These are phyloP conservation scores for Pica pica DNA, from an alignment of 2,113 vertebrate species.

Conservation along the genomic window DNA sequence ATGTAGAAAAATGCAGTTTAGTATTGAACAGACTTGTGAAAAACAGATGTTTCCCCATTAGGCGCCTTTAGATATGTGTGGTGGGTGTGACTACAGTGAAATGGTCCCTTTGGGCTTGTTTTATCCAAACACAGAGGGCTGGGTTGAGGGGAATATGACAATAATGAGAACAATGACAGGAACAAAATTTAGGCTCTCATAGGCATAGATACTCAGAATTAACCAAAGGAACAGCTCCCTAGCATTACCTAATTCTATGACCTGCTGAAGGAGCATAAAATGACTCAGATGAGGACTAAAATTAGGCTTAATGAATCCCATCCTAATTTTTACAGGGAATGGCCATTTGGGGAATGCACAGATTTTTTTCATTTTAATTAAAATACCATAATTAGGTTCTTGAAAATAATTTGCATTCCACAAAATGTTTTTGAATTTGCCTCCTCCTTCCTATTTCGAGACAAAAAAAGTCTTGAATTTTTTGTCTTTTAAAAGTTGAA, in stretches of 20 bases:
- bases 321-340: neutral
- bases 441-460: neutral
- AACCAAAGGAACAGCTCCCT: neutral
- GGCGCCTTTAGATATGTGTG: neutral
- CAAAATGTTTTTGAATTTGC: neutral
- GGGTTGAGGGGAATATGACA: neutral
- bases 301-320: neutral
- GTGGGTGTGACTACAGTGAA: neutral
- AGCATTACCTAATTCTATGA: neutral
- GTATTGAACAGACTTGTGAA: neutral
- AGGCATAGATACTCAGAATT: neutral
- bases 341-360: neutral
- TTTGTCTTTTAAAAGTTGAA: neutral
- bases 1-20: neutral
- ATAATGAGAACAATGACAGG: fast-evolving
- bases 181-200: neutral
- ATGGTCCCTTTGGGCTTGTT: neutral
- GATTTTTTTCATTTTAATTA: neutral
- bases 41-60: neutral
- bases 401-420: neutral
- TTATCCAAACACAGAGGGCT: neutral
- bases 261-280: neutral
- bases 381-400: neutral
- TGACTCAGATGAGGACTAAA: neutral
- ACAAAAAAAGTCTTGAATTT: neutral